A percentile compares a stretch with the other conserved stretches of the same genome.
These are phyloP conservation scores for Pelvicachromis taeniatus DNA, from an alignment of 2,113 vertebrate genomes.

Conservation along the genomic window DNA sequence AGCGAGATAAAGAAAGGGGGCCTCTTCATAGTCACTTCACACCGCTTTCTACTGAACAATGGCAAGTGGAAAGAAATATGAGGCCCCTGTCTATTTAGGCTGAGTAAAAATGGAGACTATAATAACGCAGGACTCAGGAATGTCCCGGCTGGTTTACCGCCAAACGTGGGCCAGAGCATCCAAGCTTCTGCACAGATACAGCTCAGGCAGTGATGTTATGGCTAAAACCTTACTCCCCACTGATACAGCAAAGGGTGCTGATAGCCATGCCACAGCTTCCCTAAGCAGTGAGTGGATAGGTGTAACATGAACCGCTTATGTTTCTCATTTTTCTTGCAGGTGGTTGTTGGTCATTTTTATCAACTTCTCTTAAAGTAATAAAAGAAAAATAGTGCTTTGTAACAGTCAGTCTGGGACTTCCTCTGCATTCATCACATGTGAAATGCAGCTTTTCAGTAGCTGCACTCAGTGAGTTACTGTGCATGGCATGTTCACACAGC, in stretches of 20 bases:
- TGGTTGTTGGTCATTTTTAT: background rate
- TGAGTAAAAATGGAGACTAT: constrained; percentile 40
- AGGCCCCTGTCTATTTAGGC: constrained; percentile 20
- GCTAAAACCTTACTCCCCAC: constrained; percentile 24
- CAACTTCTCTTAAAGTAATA: background rate
- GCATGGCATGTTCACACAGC: fast-evolving
- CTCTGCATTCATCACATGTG: background rate
- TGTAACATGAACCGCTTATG: constrained; percentile 6
- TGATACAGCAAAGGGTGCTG: constrained; percentile 8
- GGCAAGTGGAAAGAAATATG: constrained; percentile 4
- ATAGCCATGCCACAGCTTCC: constrained; percentile 9
- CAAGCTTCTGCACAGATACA: background rate
- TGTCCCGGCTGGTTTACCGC: constrained; percentile 41
- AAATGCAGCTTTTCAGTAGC: background rate
- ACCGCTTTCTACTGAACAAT: background rate
- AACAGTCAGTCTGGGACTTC: background rate
- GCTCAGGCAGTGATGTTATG: constrained; percentile 32
- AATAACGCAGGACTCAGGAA: constrained; percentile 45
- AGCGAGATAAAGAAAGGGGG: background rate
- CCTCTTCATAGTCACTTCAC: background rate
- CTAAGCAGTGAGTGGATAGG: background rate
- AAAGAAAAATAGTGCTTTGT: background rate
- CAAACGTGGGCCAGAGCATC: background rate
- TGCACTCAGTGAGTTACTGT: background rate
- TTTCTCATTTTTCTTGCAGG: background rate